These are phyloP conservation scores for Oryzias javanicus DNA, from an alignment of 2,113 vertebrate genomes.

Conservation along the genomic window DNA sequence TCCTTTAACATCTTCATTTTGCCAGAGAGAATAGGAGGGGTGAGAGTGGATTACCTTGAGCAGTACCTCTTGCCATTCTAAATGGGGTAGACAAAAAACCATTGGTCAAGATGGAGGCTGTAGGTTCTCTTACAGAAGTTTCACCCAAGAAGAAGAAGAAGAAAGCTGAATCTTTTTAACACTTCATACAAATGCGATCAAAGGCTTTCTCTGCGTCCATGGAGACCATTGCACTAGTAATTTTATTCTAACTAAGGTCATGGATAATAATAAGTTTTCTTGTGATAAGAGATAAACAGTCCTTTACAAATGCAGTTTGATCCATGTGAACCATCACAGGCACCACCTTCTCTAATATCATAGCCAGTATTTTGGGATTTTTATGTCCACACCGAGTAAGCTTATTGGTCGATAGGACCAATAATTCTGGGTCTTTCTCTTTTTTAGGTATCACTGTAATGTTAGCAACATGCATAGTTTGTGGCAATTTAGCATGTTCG, in stretches of 20 bases:
- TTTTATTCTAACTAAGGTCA: not conserved
- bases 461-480: not conserved
- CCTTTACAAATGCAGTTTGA: not conserved
- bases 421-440: not conserved
- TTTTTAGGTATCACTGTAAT: conserved; percentile 1
- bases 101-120: not conserved
- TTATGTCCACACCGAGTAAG: too few relatives aligned
- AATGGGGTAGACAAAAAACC: fast-evolving
- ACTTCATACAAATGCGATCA: not conserved
- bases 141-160: not conserved
- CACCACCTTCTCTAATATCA: not conserved
- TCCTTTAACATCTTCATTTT: too few relatives aligned
- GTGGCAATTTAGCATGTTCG: not conserved
- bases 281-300: not conserved
- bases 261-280: not conserved
- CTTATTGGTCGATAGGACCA: too few relatives aligned
- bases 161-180: not conserved
- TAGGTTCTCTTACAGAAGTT: not conserved
- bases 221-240: not conserved
- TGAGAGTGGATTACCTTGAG: not conserved
- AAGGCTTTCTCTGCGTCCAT: not conserved
- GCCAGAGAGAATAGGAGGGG: not conserved
- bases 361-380: not conserved
- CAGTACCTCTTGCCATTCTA: not conserved
- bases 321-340: not conserved